phyloP scores from a whole-genome alignment of 2,888 invertebrate species.

The Noctuana brunneofusca region DNA sequence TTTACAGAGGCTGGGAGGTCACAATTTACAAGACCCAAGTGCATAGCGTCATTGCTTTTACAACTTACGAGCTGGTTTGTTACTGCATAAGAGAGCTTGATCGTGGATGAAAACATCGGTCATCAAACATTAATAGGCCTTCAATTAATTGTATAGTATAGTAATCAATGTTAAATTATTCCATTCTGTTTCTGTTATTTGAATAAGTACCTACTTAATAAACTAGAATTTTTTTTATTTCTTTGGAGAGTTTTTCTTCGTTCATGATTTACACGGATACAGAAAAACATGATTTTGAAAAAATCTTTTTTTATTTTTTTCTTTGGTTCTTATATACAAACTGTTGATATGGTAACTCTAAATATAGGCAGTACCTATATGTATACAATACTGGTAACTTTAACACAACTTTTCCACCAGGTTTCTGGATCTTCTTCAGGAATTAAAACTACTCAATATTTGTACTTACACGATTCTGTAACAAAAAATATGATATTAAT shows the following conservation, averaged over 20 bases:
- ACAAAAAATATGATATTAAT: conserved; percentile 13
- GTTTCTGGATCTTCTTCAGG: conserved; percentile 9
- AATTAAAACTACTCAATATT: conserved; percentile 16
- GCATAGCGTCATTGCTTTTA: conserved; percentile 62
- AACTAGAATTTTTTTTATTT: not conserved
- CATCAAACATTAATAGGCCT: not conserved
- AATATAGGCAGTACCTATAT: conserved; percentile 3
- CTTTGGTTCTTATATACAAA: conserved; percentile 58
- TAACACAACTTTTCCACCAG: conserved; percentile 11
- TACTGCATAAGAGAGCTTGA: conserved; percentile 48
- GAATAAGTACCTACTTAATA: not conserved
- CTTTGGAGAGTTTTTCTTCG: not conserved
- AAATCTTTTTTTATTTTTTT: conserved; percentile 45
- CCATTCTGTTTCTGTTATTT: not conserved
- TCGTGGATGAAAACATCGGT: not conserved
- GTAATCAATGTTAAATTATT: not conserved
- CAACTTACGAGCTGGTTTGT: conserved; percentile 65
- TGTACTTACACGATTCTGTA: conserved; percentile 38
- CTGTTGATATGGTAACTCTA: conserved; percentile 40
- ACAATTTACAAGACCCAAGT: conserved; percentile 66
- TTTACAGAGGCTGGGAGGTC: conserved; percentile 63
- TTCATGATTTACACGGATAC: not conserved
- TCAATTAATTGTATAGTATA: not conserved
- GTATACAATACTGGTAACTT: conserved; percentile 28
- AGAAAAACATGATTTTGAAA: conserved; percentile 44